Evolutionary conservation across 1,140 invertebrate genomes (phyloP).

Genomic region (Pseudomyrmex concolor): DNA sequence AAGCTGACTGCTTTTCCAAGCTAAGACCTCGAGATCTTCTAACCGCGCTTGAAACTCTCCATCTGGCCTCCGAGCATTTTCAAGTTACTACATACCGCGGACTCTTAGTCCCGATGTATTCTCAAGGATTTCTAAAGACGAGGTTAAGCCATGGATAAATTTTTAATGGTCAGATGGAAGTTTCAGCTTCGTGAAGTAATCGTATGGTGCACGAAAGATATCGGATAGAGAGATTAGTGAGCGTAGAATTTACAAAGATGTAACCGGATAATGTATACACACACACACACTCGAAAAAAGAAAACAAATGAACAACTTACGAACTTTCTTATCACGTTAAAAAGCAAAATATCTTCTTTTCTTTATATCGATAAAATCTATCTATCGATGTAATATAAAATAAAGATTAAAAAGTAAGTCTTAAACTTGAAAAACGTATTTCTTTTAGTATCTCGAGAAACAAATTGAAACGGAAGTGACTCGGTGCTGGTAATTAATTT

Average conservation of each 20-base stretch:
- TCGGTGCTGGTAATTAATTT: conserved; percentile 3
- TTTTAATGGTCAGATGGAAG: conserved; percentile 69
- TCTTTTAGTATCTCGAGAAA: background rate
- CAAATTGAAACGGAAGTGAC: conserved; percentile 14
- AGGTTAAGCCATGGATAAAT: conserved; percentile 72
- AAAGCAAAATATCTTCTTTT: too few species aligned
- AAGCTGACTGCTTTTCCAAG: conserved; percentile 36
- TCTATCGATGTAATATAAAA: background rate
- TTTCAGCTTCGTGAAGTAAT: conserved; percentile 62
- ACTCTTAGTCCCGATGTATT: conserved; percentile 44
- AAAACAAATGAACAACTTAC: too few species aligned
- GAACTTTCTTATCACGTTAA: too few species aligned
- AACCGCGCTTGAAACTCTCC: conserved; percentile 55
- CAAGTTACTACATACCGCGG: conserved; percentile 62
- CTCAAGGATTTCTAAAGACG: conserved; percentile 60
- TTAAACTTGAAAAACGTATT: background rate
- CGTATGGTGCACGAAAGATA: conserved; percentile 65
- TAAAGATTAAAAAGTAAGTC: background rate
- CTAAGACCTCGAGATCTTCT: conserved; percentile 46
- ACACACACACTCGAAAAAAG: too few species aligned
- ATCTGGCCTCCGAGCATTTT: conserved; percentile 60
- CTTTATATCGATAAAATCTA: too few species aligned
- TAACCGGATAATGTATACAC: conserved; percentile 2
- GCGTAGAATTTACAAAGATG: conserved; percentile 39
- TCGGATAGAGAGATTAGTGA: conserved; percentile 55